Percentiles rank a stretch among this genome's conserved stretches.
Conservation (phyloP, 2,113 vertebrate genomes). For the Albula glossodonta region DNA sequence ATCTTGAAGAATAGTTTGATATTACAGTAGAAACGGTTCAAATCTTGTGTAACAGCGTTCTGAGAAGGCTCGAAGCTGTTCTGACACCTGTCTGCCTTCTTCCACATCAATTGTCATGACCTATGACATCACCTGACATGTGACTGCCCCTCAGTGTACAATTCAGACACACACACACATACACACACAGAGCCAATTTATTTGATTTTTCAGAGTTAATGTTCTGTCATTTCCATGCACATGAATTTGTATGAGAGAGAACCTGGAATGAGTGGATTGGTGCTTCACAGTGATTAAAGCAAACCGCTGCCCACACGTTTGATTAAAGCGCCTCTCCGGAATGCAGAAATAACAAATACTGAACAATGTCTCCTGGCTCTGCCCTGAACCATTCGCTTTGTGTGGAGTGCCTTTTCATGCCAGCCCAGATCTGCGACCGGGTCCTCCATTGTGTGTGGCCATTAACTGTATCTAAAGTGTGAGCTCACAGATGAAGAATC, state of each 20-base stretch:
- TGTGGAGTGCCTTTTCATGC: constrained; percentile 18
- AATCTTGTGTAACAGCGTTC: too few species aligned
- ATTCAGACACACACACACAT: background rate
- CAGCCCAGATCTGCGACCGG: background rate
- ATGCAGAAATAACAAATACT: background rate
- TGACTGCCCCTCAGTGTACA: too few species aligned
- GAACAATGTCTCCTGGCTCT: background rate
- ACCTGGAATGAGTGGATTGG: background rate
- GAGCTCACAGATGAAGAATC: constrained; percentile 24
- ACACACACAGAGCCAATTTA: background rate
- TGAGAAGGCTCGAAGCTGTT: too few species aligned
- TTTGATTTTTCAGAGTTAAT: background rate
- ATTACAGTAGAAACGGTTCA: too few species aligned
- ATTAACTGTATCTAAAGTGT: background rate
- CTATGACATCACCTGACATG: too few species aligned
- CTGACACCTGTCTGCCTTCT: too few species aligned
- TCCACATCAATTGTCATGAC: too few species aligned
- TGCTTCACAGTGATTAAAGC: background rate
- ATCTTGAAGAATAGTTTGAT: too few species aligned
- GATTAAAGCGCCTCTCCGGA: background rate
- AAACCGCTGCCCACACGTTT: background rate
- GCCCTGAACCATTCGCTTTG: background rate
- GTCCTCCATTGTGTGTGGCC: background rate
- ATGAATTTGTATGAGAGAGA: background rate
- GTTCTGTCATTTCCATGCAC: background rate